Conservation (phyloP, 1,140 invertebrate species). For the Chironomus striatipennis region DNA sequence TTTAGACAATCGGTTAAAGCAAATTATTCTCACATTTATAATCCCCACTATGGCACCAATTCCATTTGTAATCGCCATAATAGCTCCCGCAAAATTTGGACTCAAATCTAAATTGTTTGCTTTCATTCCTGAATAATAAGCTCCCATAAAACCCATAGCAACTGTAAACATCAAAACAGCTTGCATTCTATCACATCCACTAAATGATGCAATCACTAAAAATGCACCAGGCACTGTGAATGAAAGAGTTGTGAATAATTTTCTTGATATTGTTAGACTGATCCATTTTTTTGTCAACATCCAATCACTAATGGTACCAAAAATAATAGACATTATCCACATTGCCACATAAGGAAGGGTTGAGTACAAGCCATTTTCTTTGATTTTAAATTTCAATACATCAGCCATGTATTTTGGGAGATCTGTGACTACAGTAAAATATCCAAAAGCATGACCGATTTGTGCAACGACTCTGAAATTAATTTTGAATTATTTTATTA, state of each 20-base stretch:
- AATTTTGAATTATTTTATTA: not conserved
- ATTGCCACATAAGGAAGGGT: constrained; percentile 52
- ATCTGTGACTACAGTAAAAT: constrained; percentile 76
- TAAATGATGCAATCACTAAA: constrained; percentile 51
- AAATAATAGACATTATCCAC: constrained; percentile 51
- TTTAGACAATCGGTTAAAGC: not conserved
- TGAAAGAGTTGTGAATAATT: constrained; percentile 48
- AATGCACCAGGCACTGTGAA: constrained; percentile 48
- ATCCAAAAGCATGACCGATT: constrained; percentile 75
- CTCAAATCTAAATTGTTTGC: constrained; percentile 72
- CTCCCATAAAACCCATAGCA: constrained; percentile 61
- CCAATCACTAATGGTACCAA: constrained; percentile 51
- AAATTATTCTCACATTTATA: not conserved
- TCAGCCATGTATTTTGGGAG: constrained; percentile 78
- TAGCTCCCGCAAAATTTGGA: constrained; percentile 64
- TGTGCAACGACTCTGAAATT: constrained; percentile 33
- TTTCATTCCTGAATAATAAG: constrained; percentile 56
- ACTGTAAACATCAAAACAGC: constrained; percentile 56
- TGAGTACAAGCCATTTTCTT: constrained; percentile 51
- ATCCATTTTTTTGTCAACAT: constrained; percentile 46
- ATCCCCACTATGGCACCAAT: constrained; percentile 67
- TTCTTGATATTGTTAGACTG: constrained; percentile 49
- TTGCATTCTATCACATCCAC: constrained; percentile 46
- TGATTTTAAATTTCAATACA: constrained; percentile 67
- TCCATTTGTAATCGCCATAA: constrained; percentile 73